phyloP scores from a whole-genome alignment of 2,888 invertebrate species.

The Polydrusus tereticollis region DNA sequence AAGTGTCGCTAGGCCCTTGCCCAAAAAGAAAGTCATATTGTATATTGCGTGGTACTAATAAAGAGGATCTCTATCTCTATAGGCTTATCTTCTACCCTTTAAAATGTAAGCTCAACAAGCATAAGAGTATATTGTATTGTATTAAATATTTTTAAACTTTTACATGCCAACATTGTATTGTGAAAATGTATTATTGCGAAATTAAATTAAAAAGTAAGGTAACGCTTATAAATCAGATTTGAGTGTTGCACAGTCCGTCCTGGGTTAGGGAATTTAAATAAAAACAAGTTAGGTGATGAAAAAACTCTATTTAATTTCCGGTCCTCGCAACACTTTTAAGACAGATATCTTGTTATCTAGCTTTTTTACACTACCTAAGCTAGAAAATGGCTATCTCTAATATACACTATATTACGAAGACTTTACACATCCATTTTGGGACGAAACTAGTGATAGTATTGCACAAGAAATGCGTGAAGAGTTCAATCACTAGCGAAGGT shows the following conservation, averaged over 20 bases:
- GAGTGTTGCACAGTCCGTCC: too few species aligned
- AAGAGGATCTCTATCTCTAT: too few species aligned
- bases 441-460: conserved; percentile 24
- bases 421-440: conserved; percentile 3
- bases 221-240: too few species aligned
- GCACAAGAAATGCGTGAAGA: conserved; percentile 15
- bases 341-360: conserved; percentile 21
- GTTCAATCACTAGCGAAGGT: neutral
- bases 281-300: conserved; percentile 20
- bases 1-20: too few species aligned
- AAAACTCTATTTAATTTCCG: conserved; percentile 35
- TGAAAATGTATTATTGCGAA: too few species aligned
- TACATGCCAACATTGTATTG: too few species aligned
- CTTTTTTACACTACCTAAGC: conserved; percentile 8
- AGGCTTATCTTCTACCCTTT: too few species aligned
- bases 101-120: too few species aligned
- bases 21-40: too few species aligned
- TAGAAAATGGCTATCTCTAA: conserved; percentile 30
- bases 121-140: neutral
- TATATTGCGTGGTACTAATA: too few species aligned
- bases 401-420: conserved; percentile 5
- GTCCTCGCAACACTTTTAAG: conserved; percentile 23
- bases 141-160: neutral
- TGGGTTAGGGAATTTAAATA: neutral
- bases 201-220: too few species aligned